These are phyloP conservation scores for Eristalis intricaria DNA, from an alignment of 2,888 invertebrate species.

Conservation along the genomic window DNA sequence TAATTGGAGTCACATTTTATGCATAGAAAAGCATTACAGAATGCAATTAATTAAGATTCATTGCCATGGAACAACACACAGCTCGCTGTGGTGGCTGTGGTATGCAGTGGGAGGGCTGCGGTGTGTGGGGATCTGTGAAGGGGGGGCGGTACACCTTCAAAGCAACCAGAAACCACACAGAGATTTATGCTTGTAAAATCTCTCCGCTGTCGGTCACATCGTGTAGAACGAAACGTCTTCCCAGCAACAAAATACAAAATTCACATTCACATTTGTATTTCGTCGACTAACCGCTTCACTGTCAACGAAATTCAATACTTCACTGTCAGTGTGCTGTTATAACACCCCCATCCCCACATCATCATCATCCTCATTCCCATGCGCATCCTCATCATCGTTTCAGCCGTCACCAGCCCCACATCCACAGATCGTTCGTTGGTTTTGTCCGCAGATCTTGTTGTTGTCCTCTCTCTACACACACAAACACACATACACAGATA, in stretches of 20 bases:
- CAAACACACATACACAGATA: too few species aligned
- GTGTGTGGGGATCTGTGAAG: not conserved
- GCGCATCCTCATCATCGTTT: not conserved
- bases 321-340: slow-evolving; percentile 26
- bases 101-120: not conserved
- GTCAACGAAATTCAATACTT: slow-evolving; percentile 67
- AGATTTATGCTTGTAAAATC: slow-evolving; percentile 40
- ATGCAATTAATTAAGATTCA: slow-evolving; percentile 67
- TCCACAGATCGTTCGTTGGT: slow-evolving; percentile 12
- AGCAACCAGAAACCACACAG: slow-evolving; percentile 32
- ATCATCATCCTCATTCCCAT: not conserved
- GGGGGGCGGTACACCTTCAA: slow-evolving; percentile 4
- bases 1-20: slow-evolving; percentile 68
- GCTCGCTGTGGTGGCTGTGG: slow-evolving; percentile 5
- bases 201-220: slow-evolving; percentile 15
- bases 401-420: not conserved
- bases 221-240: not conserved
- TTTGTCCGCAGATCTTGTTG: slow-evolving; percentile 40
- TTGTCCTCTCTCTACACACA: not conserved
- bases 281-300: slow-evolving; percentile 31
- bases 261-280: slow-evolving; percentile 47
- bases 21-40: slow-evolving; percentile 58
- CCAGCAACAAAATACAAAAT: slow-evolving; percentile 46
- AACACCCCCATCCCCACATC: not conserved
- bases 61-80: slow-evolving; percentile 33